A percentile compares a stretch with the other conserved stretches of the same genome.
Conservation (phyloP, 1,140 invertebrate species). For the Proctacanthus coquilletti region DNA sequence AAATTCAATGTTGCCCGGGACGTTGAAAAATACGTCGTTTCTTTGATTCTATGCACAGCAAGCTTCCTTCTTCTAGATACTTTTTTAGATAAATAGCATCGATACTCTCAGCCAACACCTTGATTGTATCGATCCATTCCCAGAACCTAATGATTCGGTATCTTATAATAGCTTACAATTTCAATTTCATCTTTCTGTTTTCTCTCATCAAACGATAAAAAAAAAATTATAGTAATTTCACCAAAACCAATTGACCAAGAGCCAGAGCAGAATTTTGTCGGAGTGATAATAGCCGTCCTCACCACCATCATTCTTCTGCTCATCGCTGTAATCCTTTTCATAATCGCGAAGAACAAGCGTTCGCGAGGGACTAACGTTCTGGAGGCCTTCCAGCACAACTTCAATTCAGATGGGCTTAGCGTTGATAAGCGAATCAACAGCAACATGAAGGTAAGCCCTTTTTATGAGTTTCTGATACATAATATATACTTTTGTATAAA, state of each 20-base stretch:
- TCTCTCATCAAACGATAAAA: no score
- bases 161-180: no score
- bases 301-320: conserved; percentile 56
- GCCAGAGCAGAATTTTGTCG: conserved; percentile 44
- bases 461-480: no score
- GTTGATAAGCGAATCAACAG: conserved; percentile 31
- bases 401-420: conserved; percentile 28
- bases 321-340: conserved; percentile 50
- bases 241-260: conserved; percentile 33
- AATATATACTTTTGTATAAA: no score
- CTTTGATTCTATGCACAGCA: no score
- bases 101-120: no score
- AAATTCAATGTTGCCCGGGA: no score
- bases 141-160: no score
- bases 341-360: conserved; percentile 50
- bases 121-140: no score
- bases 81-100: no score
- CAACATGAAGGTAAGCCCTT: conserved; percentile 33
- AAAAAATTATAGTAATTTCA: conserved; percentile 25
- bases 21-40: no score
- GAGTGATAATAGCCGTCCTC: conserved; percentile 58
- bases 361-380: conserved; percentile 36
- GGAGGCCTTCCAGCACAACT: conserved; percentile 28
- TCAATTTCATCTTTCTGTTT: conserved; percentile 2
- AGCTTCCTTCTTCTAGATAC: no score